These are phyloP conservation scores for Antrozous pallidus DNA, from an alignment of 2,797 vertebrate genomes.

Conservation along the genomic window DNA sequence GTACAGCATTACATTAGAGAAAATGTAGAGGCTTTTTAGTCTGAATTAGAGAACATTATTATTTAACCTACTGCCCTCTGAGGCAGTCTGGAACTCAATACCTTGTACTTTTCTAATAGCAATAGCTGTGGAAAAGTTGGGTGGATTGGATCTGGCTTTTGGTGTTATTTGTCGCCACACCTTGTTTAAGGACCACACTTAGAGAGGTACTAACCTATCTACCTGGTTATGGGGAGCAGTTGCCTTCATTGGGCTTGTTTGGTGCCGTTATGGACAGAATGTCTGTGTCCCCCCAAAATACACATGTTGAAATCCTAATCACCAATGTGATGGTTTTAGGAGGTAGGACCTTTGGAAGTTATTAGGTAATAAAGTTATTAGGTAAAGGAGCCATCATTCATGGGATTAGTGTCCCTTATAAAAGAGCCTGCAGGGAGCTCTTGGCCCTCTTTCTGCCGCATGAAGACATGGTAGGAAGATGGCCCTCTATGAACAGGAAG, in stretches of 20 bases:
- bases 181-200: not conserved
- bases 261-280: not conserved
- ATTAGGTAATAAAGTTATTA: not conserved
- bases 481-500: not conserved
- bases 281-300: not conserved
- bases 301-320: not conserved
- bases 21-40: not conserved
- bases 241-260: not conserved
- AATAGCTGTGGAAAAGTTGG: not conserved
- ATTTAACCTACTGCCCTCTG: not conserved
- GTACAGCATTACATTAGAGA: not conserved
- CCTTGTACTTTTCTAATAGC: not conserved
- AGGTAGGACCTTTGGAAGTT: not conserved
- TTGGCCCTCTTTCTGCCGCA: not conserved
- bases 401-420: not conserved
- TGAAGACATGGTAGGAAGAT: not conserved
- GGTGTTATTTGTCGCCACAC: not conserved
- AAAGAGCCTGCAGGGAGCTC: not conserved
- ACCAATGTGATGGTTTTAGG: not conserved
- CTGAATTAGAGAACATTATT: not conserved
- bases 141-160: not conserved
- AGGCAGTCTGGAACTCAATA: not conserved
- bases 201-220: not conserved
- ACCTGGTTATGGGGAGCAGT: not conserved
- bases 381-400: not conserved